Evolutionary conservation across 2,113 vertebrate genomes (phyloP), one percentile per base, ranked within the genome.

Genomic region (Echinops telfairi): DNA sequence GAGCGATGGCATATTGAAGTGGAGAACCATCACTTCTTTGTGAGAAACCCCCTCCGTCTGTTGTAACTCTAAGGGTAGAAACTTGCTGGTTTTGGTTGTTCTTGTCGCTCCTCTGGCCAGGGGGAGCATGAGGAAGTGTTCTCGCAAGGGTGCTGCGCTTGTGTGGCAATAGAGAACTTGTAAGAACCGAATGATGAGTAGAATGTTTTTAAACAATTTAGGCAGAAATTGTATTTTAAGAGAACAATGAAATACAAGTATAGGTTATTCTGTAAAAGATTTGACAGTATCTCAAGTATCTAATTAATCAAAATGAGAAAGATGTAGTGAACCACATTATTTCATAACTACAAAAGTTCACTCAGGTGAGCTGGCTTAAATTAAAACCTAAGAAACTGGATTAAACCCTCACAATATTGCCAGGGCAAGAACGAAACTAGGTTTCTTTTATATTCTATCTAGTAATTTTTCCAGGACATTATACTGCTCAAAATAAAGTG

Each of bases 221-320:
- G 38, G 43, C 31, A 91, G 75, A 91, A 91, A 85, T 90, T 85
- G 12, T 78, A 78, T 91, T 91, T 95, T 88, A 92, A 89, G 77
- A 81, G 36, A 87, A 86, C 16, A 57, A 6, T 92, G 75, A 91
- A 96, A 66, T 82, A 58, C 25, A 94, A 83, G 7, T 19, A 38
- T n/a, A 85, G 53, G 57, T 80, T 92, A 85, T 79, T 58, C 68
- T 79, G 27, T 38, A 70, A 88, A 91, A 94, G 58, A 92, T 78
- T n/a, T 88, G 83, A 93, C 23, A 88, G 31, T 23, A 82, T 27
- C 58, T 27, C 78, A 75, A 79, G 70, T 58, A 92, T 57, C 62
- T 91, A 80, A 91, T 92, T 75, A 89, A 60, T 90, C 93, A 94
- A 94, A 91, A 77, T 90, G 68, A 93, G n/a, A 27, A 57, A 58